These are phyloP conservation scores for Macrostomum lignano DNA, from an alignment of 1,140 invertebrate genomes.

Conservation along the genomic window DNA sequence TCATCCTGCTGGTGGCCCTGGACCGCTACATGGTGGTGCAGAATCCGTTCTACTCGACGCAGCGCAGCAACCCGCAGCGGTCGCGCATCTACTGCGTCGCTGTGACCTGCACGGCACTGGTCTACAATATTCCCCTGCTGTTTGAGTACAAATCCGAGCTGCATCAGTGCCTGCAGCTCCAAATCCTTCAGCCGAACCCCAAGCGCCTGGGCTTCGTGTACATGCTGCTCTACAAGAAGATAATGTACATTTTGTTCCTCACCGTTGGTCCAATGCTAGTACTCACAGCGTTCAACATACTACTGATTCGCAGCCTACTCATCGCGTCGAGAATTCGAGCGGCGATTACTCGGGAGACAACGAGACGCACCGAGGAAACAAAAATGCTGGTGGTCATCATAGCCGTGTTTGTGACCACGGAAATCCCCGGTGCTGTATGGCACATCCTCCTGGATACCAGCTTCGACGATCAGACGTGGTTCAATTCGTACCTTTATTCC, in stretches of 20 bases:
- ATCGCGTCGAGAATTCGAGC: background rate
- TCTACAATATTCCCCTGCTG: slow-evolving; percentile 1
- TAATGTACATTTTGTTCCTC: background rate
- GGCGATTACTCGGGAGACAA: no score
- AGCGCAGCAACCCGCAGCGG: background rate
- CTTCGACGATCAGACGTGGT: background rate
- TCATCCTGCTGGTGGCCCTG: background rate
- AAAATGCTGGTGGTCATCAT: slow-evolving; percentile 2
- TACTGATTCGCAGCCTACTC: background rate
- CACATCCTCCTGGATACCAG: background rate
- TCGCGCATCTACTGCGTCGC: background rate
- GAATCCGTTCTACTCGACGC: background rate
- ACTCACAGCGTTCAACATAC: background rate
- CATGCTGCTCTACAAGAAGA: background rate
- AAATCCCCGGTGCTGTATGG: background rate
- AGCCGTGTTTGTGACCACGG: background rate
- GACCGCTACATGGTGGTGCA: background rate
- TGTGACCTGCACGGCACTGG: background rate
- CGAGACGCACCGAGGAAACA: background rate
- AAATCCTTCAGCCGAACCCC: background rate
- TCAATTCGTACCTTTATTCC: background rate
- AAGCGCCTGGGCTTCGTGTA: no score
- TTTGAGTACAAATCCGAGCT: background rate
- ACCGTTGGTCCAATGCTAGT: background rate
- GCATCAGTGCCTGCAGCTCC: background rate